Base-by-base conservation (phyloP, 2,797 vertebrate species). In the Notolabrus celidotus region DNA sequence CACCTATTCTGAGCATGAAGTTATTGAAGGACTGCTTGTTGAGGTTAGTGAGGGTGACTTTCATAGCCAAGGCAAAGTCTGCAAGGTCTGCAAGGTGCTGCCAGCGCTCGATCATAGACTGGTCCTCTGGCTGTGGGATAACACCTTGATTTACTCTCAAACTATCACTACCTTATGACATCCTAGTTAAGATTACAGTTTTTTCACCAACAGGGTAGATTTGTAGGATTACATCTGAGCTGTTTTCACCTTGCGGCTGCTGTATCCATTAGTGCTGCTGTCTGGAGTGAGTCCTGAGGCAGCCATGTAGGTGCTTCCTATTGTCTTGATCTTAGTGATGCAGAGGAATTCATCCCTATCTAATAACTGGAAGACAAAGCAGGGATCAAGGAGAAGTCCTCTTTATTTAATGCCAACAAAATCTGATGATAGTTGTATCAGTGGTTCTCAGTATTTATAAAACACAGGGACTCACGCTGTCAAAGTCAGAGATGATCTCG, bases 1-100 rank as follows among this genome's bases (percentile, higher is more conserved):
- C 67, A 96, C 97, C 97, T 14, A 99, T 99, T 33, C 97, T 94
- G 25, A 99, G 94, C 97, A 98, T 99, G 91, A 99, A 99, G 93
- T 97, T 98, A 90, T 99, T 99, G 90, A 99, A 99, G 52, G 97
- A 99, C 80, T 99, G 97, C 73, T 97, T 97, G 91, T 99, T 99
- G 82, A 99, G 97, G 89, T 98, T 98, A 78, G 93, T 96, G 20
- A 99, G 93, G 0, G 95, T 97, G 74, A 97, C 96, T 90, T 98
- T 98, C 97, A 99, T 99, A 25, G 97, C 96, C 33, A 99, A 85
- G 0, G 97, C 96, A 2, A 99, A 99, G 89, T 99, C 97, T 0
- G 97, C 97, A 80, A 99, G 88, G 45, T 96, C 96, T 0, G 97
- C 93, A 4, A 99, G 90, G 85, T 99, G 97, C 82, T 97, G 97